Percentiles rank a stretch among this genome's conserved stretches.
Conservation (phyloP, 2,797 vertebrate species). For the Neoniphon sammara region DNA sequence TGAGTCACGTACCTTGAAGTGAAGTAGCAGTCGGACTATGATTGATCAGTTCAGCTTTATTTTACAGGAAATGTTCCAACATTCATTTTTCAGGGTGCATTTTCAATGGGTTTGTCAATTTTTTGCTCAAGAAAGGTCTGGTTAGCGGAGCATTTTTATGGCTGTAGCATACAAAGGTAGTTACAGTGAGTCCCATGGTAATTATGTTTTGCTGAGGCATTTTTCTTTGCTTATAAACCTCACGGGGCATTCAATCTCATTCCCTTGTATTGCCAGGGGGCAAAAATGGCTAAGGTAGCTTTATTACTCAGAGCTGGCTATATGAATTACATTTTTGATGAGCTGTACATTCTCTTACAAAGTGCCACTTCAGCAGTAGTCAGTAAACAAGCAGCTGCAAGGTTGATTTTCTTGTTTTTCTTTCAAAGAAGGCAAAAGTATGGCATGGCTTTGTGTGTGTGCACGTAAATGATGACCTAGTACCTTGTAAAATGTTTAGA, state of each 20-base stretch:
- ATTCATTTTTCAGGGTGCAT: constrained; percentile 24
- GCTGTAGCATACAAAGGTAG: constrained; percentile 24
- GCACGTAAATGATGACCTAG: constrained; percentile 38
- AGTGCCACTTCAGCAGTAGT: constrained; percentile 30
- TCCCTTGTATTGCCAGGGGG: constrained; percentile 46
- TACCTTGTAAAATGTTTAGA: constrained; percentile 28
- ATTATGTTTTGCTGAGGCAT: constrained; percentile 63
- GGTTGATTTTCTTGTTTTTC: constrained; percentile 25
- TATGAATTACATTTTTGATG: constrained; percentile 56
- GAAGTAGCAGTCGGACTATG: constrained; percentile 10
- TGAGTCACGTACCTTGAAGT: constrained; percentile 26
- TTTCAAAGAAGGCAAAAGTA: constrained; percentile 81
- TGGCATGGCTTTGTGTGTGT: constrained; percentile 66
- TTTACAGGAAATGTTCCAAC: constrained; percentile 16
- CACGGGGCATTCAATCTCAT: constrained; percentile 41
- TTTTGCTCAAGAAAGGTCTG: constrained; percentile 28
- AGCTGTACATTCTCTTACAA: constrained; percentile 38
- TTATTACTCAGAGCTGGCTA: constrained; percentile 38
- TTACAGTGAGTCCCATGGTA: constrained; percentile 24
- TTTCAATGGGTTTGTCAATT: constrained; percentile 45
- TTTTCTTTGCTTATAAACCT: constrained; percentile 55
- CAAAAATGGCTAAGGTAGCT: constrained; percentile 33
- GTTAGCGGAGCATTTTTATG: constrained; percentile 44
- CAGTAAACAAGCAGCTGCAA: constrained; percentile 21
- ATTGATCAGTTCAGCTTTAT: constrained; percentile 45